Conservation (phyloP, 2,797 vertebrate species). For the Oceanodroma leucorhoa region DNA sequence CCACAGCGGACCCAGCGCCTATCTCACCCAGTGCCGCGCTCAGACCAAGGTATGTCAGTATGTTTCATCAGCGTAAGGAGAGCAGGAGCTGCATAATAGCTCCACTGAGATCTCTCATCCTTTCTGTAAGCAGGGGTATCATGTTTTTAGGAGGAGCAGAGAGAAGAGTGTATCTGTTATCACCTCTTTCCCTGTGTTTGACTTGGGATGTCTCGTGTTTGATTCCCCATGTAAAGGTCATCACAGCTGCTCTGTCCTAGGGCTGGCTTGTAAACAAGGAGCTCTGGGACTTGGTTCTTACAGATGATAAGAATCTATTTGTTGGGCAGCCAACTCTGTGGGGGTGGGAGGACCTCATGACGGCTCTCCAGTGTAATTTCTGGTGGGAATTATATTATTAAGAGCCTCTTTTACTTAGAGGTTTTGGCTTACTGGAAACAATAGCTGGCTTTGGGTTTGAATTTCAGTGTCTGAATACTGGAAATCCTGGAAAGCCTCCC, state of each 20-base stretch:
- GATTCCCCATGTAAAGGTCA: background rate
- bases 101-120: background rate
- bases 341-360: background rate
- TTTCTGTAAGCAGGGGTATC: background rate
- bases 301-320: background rate
- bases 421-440: constrained; percentile 1
- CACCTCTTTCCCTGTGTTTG: background rate
- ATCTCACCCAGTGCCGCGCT: accelerated
- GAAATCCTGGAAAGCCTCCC: background rate
- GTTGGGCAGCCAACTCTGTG: background rate
- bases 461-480: background rate
- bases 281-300: background rate
- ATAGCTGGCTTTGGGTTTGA: background rate
- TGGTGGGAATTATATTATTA: background rate
- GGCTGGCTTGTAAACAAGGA: background rate
- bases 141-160: background rate
- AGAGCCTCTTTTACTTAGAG: background rate
- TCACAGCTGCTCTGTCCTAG: background rate
- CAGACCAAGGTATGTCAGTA: background rate
- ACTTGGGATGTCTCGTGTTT: background rate
- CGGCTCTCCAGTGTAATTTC: background rate
- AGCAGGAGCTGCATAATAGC: background rate
- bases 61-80: background rate
- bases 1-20: accelerated
- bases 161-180: background rate